Percentiles rank a stretch among this genome's conserved stretches.
Conservation (phyloP, 2,888 invertebrate genomes). For the Callimorpha dominula region DNA sequence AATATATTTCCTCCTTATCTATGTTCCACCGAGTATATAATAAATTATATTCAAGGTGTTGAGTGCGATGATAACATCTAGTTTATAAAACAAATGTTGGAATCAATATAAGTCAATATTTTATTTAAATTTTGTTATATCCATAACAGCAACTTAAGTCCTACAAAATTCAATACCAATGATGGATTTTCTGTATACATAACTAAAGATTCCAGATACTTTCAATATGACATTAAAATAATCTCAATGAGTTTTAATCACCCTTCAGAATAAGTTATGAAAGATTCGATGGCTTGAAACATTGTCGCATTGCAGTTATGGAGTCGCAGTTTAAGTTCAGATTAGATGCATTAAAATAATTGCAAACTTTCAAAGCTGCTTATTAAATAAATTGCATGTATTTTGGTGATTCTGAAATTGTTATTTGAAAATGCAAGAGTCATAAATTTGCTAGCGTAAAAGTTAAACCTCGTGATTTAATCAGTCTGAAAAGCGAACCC, state of each 20-base stretch:
- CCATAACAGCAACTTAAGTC: too few relatives aligned
- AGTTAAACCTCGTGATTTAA: neutral
- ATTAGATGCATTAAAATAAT: neutral
- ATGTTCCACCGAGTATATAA: neutral
- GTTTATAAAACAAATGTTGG: too few relatives aligned
- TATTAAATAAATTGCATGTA: neutral
- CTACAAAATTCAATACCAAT: too few relatives aligned
- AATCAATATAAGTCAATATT: too few relatives aligned
- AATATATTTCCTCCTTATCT: neutral
- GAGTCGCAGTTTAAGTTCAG: neutral
- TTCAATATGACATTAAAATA: neutral
- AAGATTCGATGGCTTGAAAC: neutral
- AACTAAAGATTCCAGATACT: neutral
- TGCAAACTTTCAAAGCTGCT: neutral
- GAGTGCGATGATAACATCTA: too few relatives aligned
- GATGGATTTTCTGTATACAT: too few relatives aligned
- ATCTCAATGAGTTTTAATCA: neutral
- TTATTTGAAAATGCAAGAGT: neutral
- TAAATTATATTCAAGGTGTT: too few relatives aligned
- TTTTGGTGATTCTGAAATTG: neutral
- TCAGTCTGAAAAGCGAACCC: neutral
- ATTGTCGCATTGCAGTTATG: constrained; percentile 7
- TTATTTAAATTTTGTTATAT: too few relatives aligned
- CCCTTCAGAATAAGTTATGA: neutral
- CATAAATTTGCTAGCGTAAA: neutral